Conservation (phyloP, 2,888 invertebrate species). For the Schizotus pectinicornis region DNA sequence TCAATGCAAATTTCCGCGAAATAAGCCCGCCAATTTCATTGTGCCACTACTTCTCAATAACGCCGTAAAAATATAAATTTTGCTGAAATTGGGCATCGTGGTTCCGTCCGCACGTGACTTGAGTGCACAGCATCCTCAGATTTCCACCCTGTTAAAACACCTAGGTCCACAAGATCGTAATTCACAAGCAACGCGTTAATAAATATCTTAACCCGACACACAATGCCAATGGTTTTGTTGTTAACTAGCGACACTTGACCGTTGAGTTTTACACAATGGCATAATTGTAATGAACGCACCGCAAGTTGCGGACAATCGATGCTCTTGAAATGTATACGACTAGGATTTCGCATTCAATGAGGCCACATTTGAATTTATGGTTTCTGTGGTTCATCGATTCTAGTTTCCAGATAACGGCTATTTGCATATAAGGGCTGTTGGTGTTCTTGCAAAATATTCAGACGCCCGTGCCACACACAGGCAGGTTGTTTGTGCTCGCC, state of each 20-base stretch:
- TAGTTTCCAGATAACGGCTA: constrained; percentile 41
- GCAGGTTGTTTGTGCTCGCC: neutral
- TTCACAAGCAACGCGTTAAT: no score
- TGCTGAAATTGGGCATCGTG: neutral
- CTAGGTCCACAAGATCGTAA: no score
- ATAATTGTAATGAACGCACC: constrained; percentile 37
- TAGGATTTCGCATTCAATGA: constrained; percentile 45
- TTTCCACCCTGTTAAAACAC: no score
- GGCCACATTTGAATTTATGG: constrained; percentile 45
- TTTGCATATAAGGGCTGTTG: constrained; percentile 44
- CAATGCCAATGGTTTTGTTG: constrained; percentile 4
- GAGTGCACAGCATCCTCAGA: no score
- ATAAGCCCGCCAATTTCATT: constrained; percentile 13
- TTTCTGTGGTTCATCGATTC: constrained; percentile 45
- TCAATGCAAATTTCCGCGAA: constrained; percentile 28
- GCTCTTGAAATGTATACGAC: constrained; percentile 38
- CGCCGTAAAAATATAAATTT: no score
- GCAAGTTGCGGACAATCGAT: constrained; percentile 38
- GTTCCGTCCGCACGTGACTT: no score
- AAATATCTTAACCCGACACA: neutral
- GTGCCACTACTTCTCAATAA: no score
- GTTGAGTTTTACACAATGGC: constrained; percentile 33
- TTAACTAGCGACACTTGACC: constrained; percentile 29
- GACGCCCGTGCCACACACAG: constrained; percentile 26
- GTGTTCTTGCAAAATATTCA: constrained; percentile 30